Evolutionary conservation across 2,113 vertebrate genomes (phyloP).

Genomic region (Vombatus ursinus): DNA sequence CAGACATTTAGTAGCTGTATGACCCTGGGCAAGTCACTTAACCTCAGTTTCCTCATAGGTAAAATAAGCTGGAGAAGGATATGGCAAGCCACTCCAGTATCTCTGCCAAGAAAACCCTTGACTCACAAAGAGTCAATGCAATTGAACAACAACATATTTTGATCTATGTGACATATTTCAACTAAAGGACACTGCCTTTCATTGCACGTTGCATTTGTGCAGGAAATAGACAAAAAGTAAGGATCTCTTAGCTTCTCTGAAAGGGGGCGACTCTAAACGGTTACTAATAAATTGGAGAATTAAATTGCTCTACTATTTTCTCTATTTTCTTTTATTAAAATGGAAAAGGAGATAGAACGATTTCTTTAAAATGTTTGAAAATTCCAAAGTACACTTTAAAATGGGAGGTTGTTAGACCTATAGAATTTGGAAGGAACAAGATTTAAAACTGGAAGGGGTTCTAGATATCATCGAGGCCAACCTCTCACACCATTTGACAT

Average conservation of each 20-base stretch:
- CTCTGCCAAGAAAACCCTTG: too few species aligned
- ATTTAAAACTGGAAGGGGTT: not conserved
- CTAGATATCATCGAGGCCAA: not conserved
- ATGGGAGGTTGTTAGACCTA: not conserved
- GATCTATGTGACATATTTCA: not conserved
- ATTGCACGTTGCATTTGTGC: not conserved
- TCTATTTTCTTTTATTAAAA: conserved; percentile 8
- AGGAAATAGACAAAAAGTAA: not conserved
- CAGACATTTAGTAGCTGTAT: not conserved
- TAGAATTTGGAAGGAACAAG: conserved; percentile 14
- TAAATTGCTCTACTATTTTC: conserved; percentile 8
- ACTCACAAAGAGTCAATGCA: not conserved
- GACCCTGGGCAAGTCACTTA: not conserved
- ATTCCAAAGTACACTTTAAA: not conserved
- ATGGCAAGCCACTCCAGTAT: not conserved
- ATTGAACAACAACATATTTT: not conserved
- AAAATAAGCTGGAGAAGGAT: not conserved
- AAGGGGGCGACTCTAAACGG: not conserved
- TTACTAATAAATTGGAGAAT: not conserved
- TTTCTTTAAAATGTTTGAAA: not conserved
- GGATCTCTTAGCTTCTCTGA: not conserved
- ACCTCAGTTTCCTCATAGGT: not conserved
- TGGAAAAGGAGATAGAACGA: not conserved
- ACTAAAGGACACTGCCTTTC: not conserved
- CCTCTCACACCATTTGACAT: not conserved